Conservation (phyloP, 1,140 invertebrate species). For the Sycophila sp. region DNA sequence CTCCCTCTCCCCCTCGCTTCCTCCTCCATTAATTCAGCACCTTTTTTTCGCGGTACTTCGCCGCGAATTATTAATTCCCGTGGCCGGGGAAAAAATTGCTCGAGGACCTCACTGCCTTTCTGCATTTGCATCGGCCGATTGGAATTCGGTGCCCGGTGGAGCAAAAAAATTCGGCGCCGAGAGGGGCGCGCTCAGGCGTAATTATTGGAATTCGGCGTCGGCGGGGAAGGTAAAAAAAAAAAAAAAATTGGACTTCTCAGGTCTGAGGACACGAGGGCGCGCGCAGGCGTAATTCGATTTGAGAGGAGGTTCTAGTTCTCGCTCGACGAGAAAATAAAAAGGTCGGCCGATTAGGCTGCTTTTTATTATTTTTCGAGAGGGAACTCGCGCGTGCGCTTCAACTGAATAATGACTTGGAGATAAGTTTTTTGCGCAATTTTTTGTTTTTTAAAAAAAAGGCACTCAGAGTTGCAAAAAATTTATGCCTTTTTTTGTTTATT, state of each 20-base stretch:
- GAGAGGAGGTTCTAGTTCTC: neutral
- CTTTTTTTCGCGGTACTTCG: constrained; percentile 26
- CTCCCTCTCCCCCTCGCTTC: neutral
- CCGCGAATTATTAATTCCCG: constrained; percentile 42
- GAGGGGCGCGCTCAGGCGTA: too few species aligned
- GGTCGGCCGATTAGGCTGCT: too few species aligned
- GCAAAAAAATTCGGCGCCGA: too few species aligned
- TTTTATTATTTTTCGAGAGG: too few species aligned
- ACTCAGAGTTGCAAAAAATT: neutral
- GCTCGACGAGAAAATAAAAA: neutral
- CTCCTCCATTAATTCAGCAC: constrained; percentile 6
- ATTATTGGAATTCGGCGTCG: too few species aligned
- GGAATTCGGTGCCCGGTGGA: neutral
- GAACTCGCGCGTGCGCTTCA: neutral
- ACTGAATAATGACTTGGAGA: neutral
- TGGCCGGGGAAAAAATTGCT: constrained; percentile 36
- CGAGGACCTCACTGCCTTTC: neutral
- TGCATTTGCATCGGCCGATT: neutral
- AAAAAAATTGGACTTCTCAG: neutral
- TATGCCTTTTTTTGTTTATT: neutral
- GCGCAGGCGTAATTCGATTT: neutral
- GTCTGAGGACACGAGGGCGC: neutral
- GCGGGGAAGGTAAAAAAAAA: neutral
- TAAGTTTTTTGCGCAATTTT: neutral
- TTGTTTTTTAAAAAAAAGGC: neutral